A percentile compares a stretch with the other conserved stretches of the same genome.
These are phyloP conservation scores for Myocastor coypus DNA, from an alignment of 2,113 vertebrate genomes.

Conservation along the genomic window DNA sequence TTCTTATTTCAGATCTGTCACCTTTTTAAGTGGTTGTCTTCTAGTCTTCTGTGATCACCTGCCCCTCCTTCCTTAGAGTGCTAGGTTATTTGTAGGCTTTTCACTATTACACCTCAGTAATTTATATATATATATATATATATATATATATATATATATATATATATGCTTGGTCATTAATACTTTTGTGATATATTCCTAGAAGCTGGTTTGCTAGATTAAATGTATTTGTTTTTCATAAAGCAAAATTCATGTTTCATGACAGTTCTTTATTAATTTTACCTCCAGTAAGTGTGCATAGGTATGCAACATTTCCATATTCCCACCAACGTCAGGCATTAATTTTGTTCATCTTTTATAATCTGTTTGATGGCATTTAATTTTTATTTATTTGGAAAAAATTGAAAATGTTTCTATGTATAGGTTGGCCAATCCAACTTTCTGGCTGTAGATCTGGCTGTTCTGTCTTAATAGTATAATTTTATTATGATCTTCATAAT, in stretches of 20 bases:
- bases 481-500: neutral
- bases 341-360: neutral
- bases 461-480: neutral
- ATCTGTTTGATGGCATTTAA: neutral
- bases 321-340: too few species aligned
- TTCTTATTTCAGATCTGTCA: neutral
- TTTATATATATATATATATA: too few species aligned
- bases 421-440: neutral
- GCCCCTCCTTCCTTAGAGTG: neutral
- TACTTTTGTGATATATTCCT: neutral
- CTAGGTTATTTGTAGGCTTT: neutral
- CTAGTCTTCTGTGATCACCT: neutral
- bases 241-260: neutral
- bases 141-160: too few species aligned
- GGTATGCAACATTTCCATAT: neutral
- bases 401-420: neutral
- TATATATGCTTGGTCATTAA: neutral
- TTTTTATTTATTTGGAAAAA: neutral
- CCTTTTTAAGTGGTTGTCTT: neutral
- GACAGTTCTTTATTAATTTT: neutral
- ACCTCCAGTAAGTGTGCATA: neutral
- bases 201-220: neutral
- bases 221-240: neutral
- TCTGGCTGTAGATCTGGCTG: neutral
- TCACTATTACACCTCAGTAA: neutral